Evolutionary conservation across 2,797 vertebrate genomes (phyloP).

Genomic region (Phoxinus dragarum): DNA sequence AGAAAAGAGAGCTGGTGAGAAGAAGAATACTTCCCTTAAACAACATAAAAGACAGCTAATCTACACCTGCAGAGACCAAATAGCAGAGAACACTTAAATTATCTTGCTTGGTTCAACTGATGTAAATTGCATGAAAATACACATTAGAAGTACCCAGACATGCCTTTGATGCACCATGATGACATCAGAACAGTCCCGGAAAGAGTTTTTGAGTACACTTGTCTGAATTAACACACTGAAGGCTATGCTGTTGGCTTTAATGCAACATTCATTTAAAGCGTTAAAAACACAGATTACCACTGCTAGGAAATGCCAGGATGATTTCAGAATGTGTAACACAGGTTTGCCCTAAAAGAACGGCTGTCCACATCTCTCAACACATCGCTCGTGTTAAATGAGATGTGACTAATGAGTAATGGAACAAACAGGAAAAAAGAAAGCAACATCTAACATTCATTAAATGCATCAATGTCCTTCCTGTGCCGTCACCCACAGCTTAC

Average conservation of each 20-base stretch:
- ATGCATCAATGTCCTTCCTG: slow-evolving; percentile 54
- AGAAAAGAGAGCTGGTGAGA: not conserved
- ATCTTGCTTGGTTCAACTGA: not conserved
- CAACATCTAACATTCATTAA: slow-evolving; percentile 52
- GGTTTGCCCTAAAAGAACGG: slow-evolving; percentile 30
- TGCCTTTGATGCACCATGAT: not conserved
- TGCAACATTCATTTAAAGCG: slow-evolving; percentile 33
- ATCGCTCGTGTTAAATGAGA: slow-evolving; percentile 55
- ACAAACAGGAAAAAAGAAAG: slow-evolving; percentile 48
- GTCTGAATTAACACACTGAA: slow-evolving; percentile 1
- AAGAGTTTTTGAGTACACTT: not conserved
- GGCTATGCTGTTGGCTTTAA: slow-evolving; percentile 40
- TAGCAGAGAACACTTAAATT: not conserved
- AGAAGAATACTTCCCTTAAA: not conserved
- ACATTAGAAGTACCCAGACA: not conserved
- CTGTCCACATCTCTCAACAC: slow-evolving; percentile 43
- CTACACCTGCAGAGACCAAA: not conserved
- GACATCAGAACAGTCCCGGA: not conserved
- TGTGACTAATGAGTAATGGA: slow-evolving; percentile 55
- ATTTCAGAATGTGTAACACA: slow-evolving; percentile 28
- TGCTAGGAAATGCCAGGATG: slow-evolving; percentile 31
- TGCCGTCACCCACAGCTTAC: slow-evolving; percentile 46
- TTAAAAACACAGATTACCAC: slow-evolving; percentile 15
- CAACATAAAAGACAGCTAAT: slow-evolving; percentile 1
- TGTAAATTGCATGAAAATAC: not conserved